These are phyloP conservation scores for Salminus brasiliensis DNA, from an alignment of 2,113 vertebrate species.

Conservation along the genomic window DNA sequence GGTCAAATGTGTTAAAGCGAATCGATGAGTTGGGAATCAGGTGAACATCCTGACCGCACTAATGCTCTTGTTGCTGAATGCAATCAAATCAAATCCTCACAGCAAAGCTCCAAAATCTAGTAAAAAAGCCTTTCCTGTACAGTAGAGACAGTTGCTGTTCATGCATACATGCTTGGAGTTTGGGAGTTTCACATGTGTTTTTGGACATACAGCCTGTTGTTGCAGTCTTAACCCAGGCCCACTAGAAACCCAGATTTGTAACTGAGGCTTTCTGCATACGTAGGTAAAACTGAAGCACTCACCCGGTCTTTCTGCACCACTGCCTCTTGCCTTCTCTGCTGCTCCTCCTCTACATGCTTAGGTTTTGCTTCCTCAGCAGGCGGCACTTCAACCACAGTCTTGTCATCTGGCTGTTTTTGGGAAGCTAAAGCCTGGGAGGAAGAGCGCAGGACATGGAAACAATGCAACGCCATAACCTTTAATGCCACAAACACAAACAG, in stretches of 20 bases:
- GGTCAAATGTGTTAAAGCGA: no score
- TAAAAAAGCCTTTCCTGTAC: no score
- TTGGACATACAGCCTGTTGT: no score
- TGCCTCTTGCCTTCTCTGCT: constrained; percentile 86
- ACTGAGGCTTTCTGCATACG: background rate
- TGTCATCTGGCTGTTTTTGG: constrained; percentile 41
- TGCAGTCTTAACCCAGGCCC: no score
- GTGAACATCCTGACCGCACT: no score
- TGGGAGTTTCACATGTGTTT: no score
- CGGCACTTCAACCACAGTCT: constrained; percentile 5
- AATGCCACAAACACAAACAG: background rate
- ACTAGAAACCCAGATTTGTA: background rate
- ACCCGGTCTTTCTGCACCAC: constrained; percentile 91
- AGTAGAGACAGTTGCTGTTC: no score
- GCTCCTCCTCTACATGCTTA: constrained; percentile 65
- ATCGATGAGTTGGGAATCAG: no score
- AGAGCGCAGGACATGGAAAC: background rate
- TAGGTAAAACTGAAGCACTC: constrained; percentile 39
- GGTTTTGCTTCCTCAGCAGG: constrained; percentile 64
- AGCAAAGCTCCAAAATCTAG: no score
- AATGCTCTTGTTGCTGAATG: no score
- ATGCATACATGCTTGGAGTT: no score
- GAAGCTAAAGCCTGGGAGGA: constrained; percentile 52
- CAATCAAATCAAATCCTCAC: no score
- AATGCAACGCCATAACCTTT: background rate